Conservation (phyloP, 1,140 invertebrate genomes). For the Zaprionus tsacasi region DNA sequence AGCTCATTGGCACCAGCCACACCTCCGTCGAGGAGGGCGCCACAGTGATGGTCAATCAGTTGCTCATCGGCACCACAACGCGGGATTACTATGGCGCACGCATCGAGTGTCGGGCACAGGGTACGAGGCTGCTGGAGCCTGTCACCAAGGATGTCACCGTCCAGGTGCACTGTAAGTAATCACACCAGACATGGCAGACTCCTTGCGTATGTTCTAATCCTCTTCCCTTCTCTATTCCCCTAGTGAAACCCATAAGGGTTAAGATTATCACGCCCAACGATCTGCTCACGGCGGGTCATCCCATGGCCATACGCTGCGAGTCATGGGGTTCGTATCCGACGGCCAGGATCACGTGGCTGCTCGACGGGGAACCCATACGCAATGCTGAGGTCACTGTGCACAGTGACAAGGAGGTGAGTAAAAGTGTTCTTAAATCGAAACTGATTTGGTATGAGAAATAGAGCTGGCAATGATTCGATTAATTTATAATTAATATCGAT, state of each 20-base stretch:
- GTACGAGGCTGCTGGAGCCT: conserved; percentile 86
- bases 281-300: conserved; percentile 87
- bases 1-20: conserved; percentile 89
- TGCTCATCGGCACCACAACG: conserved; percentile 87
- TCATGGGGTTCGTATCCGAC: conserved; percentile 90
- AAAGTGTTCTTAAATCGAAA: background rate
- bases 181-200: background rate
- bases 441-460: background rate
- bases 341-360: conserved; percentile 89
- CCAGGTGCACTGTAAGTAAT: conserved; percentile 88
- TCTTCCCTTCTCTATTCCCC: conserved; percentile 15
- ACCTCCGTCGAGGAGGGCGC: conserved; percentile 85
- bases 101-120: conserved; percentile 89
- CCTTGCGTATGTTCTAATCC: background rate
- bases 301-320: conserved; percentile 88
- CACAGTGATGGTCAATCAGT: conserved; percentile 88
- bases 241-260: conserved; percentile 90
- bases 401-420: conserved; percentile 80
- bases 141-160: conserved; percentile 87
- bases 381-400: conserved; percentile 83
- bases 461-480: too few relatives aligned
- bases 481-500: too few relatives aligned
- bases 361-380: conserved; percentile 88
- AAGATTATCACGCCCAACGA: conserved; percentile 87
- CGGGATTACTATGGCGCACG: conserved; percentile 87